Evolutionary conservation across 2,113 vertebrate species (phyloP), one percentile per base, ranked within the genome.

Genomic region (Eupsittula cactorum): DNA sequence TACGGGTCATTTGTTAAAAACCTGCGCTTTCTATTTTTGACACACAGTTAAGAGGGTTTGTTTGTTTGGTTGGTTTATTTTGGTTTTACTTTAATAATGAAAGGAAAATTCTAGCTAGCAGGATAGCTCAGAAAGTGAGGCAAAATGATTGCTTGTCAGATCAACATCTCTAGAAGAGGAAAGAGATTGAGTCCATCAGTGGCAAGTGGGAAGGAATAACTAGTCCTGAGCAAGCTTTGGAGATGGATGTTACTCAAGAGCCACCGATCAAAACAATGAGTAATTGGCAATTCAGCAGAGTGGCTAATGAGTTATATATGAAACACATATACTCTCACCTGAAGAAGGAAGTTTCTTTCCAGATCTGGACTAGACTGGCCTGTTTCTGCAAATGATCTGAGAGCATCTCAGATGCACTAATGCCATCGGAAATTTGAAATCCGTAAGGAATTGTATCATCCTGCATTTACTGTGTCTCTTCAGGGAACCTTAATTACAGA

Each of bases 401-500:
- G 86, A 77, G 80, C 69, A 91, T 87, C 91, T 87, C 73, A 84
- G 65, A 81, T 81, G 90, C 77, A 65, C 77, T 96, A 96, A 96
- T 92, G 90, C 88, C 80, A 84, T 92, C 76, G 92, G 95, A 97
- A 95, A 94, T 96, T 90, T 89, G 86, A 96, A 96, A 84, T 95
- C 90, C 10, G 69, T 89, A 73, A 91, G 86, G 90, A 84, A 69
- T 94, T 88, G 89, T 92, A 94, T 97, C 94, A 63, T 92, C 57
- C 78, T 80, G 64, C 87, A 86, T 96, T 96, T 96, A 73, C 83
- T 44, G 86, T 84, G 90, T 84, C 77, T 96, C 82, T 90, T 69
- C 93, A 96, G 80, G 65, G 95, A 96, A 39, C 93, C 92, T 95
- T 95, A 96, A 96, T 97, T 95, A 96, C 80, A 49, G 90, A 78